Conservation (phyloP, 2,113 vertebrate species). For the Phycodurus eques region DNA sequence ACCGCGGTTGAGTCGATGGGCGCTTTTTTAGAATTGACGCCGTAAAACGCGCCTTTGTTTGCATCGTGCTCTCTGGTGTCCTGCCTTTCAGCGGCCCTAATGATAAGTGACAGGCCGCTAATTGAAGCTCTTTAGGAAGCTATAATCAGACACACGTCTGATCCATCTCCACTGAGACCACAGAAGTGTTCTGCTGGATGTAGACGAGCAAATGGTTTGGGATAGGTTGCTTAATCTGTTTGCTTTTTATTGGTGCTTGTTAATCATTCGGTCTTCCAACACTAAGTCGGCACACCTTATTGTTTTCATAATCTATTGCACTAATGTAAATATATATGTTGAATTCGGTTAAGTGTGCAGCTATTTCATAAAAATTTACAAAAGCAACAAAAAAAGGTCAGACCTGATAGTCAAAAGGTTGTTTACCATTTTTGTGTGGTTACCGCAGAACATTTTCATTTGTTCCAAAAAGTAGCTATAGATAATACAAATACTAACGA, state of each 20-base stretch:
- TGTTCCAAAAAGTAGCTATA: too few species aligned
- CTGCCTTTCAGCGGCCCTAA: conserved; percentile 67
- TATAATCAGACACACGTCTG: conserved; percentile 82
- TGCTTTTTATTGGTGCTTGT: conserved; percentile 53
- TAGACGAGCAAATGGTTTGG: conserved; percentile 50
- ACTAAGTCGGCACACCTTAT: conserved; percentile 14
- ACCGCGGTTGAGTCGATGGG: conserved; percentile 67
- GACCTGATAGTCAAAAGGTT: background rate
- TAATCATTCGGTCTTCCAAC: conserved; percentile 26
- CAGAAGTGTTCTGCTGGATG: conserved; percentile 30
- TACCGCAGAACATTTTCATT: background rate
- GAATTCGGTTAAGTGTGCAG: background rate
- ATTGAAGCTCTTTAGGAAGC: conserved; percentile 82
- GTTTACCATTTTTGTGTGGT: background rate
- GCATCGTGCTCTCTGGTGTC: conserved; percentile 75
- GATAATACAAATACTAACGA: too few species aligned
- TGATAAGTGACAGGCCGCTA: conserved; percentile 81
- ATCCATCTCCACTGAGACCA: conserved; percentile 69
- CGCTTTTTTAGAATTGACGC: conserved; percentile 76
- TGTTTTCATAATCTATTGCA: conserved; percentile 12
- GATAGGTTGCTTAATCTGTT: conserved; percentile 49
- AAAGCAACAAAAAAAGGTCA: too few species aligned
- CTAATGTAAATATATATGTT: conserved; percentile 1
- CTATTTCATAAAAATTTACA: background rate
- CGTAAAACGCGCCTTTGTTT: conserved; percentile 89